Evolutionary conservation across 2,888 invertebrate genomes (phyloP).

Genomic region (Clanis bilineata): DNA sequence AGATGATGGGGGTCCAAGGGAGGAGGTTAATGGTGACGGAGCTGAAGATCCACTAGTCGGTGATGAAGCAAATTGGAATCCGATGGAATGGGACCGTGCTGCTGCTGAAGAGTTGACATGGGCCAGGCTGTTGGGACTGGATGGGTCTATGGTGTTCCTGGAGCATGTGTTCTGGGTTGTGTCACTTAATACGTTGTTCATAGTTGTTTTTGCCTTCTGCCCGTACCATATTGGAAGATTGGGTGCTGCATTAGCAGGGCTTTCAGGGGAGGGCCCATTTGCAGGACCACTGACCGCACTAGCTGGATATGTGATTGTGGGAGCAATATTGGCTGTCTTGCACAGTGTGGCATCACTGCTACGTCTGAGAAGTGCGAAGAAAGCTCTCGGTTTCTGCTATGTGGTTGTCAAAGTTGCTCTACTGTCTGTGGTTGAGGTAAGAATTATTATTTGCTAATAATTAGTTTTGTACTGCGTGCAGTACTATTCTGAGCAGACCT

Average conservation of each 20-base stretch:
- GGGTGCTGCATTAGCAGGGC: slow-evolving; percentile 85
- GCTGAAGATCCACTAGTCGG: slow-evolving; percentile 83
- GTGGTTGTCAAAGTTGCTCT: slow-evolving; percentile 95
- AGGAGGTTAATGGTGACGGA: slow-evolving; percentile 64
- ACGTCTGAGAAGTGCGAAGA: slow-evolving; percentile 89
- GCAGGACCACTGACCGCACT: slow-evolving; percentile 96
- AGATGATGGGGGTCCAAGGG: slow-evolving; percentile 56
- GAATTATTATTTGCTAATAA: no score
- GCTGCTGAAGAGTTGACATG: slow-evolving; percentile 99
- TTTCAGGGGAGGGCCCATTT: slow-evolving; percentile 88
- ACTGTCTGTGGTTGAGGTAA: slow-evolving; percentile 96
- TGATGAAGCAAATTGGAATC: slow-evolving; percentile 97
- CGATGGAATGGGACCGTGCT: slow-evolving; percentile 98
- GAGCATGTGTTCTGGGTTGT: slow-evolving; percentile 99
- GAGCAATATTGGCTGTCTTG: slow-evolving; percentile 89
- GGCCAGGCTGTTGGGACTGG: slow-evolving; percentile 97
- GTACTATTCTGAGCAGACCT: no score
- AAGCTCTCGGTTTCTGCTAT: slow-evolving; percentile 95
- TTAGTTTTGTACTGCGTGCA: background rate
- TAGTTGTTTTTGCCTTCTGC: slow-evolving; percentile 97
- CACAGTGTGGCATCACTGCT: slow-evolving; percentile 92
- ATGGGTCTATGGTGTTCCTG: slow-evolving; percentile 97
- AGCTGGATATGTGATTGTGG: slow-evolving; percentile 96
- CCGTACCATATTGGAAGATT: slow-evolving; percentile 97
- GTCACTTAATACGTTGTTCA: slow-evolving; percentile 97